These are phyloP conservation scores for Asobara japonica DNA, from an alignment of 1,140 invertebrate genomes.

Conservation along the genomic window DNA sequence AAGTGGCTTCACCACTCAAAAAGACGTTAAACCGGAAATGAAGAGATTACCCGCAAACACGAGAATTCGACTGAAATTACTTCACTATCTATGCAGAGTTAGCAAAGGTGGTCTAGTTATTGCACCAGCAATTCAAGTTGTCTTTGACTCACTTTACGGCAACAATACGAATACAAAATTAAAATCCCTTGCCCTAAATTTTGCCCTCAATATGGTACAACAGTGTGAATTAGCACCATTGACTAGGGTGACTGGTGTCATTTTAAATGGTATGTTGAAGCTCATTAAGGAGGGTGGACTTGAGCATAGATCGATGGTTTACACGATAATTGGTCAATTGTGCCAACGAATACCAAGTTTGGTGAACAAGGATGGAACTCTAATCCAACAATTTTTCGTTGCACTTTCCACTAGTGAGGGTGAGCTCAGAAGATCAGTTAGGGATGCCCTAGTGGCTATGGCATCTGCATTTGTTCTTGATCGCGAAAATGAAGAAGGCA, in stretches of 20 bases:
- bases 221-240: slow-evolving; percentile 69
- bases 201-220: slow-evolving; percentile 82
- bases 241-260: slow-evolving; percentile 57
- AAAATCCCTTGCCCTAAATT: slow-evolving; percentile 82
- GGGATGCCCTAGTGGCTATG: slow-evolving; percentile 71
- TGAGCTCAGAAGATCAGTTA: slow-evolving; percentile 67
- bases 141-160: slow-evolving; percentile 89
- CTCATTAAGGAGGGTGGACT: slow-evolving; percentile 65
- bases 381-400: slow-evolving; percentile 75
- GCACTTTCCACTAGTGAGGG: slow-evolving; percentile 69
- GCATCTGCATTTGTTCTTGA: slow-evolving; percentile 66
- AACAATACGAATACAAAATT: slow-evolving; percentile 84
- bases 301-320: slow-evolving; percentile 76
- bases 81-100: slow-evolving; percentile 84
- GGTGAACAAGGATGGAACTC: slow-evolving; percentile 74
- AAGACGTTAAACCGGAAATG: slow-evolving; percentile 70
- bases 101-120: slow-evolving; percentile 82
- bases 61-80: slow-evolving; percentile 83
- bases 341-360: slow-evolving; percentile 75
- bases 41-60: slow-evolving; percentile 80
- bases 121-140: slow-evolving; percentile 78
- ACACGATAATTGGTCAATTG: slow-evolving; percentile 79
- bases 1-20: slow-evolving; percentile 69
- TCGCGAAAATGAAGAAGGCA: slow-evolving; percentile 53
- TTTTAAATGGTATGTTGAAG: slow-evolving; percentile 62